Evolutionary conservation across 2,888 invertebrate species (phyloP).

Genomic region (Drosophila setosimentum): DNA sequence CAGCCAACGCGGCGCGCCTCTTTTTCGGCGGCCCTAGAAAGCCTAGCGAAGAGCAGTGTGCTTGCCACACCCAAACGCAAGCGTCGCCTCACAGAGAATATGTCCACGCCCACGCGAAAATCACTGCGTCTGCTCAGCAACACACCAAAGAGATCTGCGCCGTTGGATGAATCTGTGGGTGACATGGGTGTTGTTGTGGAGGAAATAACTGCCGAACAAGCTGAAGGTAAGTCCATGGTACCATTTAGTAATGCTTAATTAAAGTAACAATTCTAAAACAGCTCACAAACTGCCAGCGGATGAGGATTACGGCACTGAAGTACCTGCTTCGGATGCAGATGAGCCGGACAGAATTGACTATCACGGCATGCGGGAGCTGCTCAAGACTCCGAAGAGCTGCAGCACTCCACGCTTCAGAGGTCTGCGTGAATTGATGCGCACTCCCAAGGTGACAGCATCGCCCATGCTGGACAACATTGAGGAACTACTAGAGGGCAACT

Average conservation of each 20-base stretch:
- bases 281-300: constrained; percentile 36
- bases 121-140: constrained; percentile 45
- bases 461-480: constrained; percentile 64
- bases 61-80: constrained; percentile 51
- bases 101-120: constrained; percentile 47
- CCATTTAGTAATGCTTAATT: neutral
- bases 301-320: constrained; percentile 64
- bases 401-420: constrained; percentile 70
- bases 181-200: constrained; percentile 69
- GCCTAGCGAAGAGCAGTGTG: neutral
- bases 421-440: constrained; percentile 69
- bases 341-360: constrained; percentile 60
- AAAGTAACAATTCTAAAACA: neutral
- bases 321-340: constrained; percentile 26
- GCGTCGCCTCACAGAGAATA: constrained; percentile 48
- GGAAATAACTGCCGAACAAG: constrained; percentile 25
- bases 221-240: constrained; percentile 30
- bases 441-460: constrained; percentile 67
- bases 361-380: constrained; percentile 64
- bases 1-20: constrained; percentile 53
- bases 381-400: constrained; percentile 74
- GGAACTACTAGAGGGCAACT: constrained; percentile 58
- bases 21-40: constrained; percentile 37
- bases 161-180: constrained; percentile 63
- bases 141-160: constrained; percentile 49